These are phyloP conservation scores for Andricus quercusramuli DNA, from an alignment of 2,888 invertebrate species.

Conservation along the genomic window DNA sequence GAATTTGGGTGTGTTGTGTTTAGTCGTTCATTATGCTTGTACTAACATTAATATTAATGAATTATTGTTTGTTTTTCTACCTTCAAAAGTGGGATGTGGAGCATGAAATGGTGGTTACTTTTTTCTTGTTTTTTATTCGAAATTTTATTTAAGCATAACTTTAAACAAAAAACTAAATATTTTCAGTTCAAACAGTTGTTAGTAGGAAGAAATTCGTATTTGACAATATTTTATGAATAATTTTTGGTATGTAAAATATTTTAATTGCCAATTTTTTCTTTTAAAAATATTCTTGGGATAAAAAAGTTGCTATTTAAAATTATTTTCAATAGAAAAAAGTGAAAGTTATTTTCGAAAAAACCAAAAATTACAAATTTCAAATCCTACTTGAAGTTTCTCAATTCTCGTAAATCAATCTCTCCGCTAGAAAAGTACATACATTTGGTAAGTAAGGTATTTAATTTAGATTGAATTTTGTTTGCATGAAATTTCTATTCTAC, in stretches of 20 bases:
- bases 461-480: background rate
- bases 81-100: background rate
- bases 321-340: background rate
- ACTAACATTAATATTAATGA: background rate
- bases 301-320: background rate
- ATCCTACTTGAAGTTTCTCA: background rate
- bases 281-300: too few species aligned
- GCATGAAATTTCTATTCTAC: background rate
- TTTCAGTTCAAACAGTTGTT: background rate
- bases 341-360: background rate
- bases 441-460: slow-evolving; percentile 4
- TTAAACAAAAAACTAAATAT: background rate
- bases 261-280: background rate
- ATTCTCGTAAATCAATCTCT: background rate
- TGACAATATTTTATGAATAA: too few species aligned
- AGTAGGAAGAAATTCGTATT: background rate
- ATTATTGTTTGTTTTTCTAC: background rate
- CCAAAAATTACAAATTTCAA: background rate
- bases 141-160: background rate
- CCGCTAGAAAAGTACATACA: background rate
- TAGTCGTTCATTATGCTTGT: background rate
- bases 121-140: background rate
- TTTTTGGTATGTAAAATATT: too few species aligned
- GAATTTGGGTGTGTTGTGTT: slow-evolving; percentile 18
- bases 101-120: background rate